These are phyloP conservation scores for Ylistrum balloti DNA, from an alignment of 1,140 invertebrate species.

Conservation along the genomic window DNA sequence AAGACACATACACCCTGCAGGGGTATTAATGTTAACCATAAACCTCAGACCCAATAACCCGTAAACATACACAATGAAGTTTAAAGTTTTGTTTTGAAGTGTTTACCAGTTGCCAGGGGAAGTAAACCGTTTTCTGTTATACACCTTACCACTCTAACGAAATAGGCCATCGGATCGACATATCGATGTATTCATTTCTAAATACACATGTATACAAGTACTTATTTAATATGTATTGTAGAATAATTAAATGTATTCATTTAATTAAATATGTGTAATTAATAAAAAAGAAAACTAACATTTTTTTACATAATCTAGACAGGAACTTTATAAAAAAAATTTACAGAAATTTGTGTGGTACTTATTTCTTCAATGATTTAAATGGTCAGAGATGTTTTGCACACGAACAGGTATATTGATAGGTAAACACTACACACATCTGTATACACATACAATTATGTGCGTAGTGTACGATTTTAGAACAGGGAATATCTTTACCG, in stretches of 20 bases:
- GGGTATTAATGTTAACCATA: too few relatives aligned
- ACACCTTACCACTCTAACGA: not conserved
- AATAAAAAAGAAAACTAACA: too few relatives aligned
- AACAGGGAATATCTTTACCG: not conserved
- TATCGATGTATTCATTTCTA: not conserved
- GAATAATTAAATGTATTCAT: not conserved
- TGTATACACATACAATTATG: constrained; percentile 17
- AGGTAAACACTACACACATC: not conserved
- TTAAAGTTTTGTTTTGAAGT: constrained; percentile 18
- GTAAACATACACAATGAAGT: not conserved
- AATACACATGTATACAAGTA: not conserved
- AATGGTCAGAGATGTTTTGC: not conserved
- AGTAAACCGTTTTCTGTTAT: not conserved
- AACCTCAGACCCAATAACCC: not conserved
- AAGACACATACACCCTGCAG: too few relatives aligned
- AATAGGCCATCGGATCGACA: not conserved
- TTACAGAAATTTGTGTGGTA: not conserved
- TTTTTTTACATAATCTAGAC: too few relatives aligned
- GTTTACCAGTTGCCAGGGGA: not conserved
- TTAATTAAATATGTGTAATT: too few relatives aligned
- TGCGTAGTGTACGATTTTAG: not conserved
- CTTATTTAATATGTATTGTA: not conserved
- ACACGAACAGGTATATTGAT: not conserved
- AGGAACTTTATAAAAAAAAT: too few relatives aligned
- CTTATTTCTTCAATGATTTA: not conserved